Evolutionary conservation across 2,797 vertebrate species (phyloP).

Genomic region (Acanthurus leucopareius): DNA sequence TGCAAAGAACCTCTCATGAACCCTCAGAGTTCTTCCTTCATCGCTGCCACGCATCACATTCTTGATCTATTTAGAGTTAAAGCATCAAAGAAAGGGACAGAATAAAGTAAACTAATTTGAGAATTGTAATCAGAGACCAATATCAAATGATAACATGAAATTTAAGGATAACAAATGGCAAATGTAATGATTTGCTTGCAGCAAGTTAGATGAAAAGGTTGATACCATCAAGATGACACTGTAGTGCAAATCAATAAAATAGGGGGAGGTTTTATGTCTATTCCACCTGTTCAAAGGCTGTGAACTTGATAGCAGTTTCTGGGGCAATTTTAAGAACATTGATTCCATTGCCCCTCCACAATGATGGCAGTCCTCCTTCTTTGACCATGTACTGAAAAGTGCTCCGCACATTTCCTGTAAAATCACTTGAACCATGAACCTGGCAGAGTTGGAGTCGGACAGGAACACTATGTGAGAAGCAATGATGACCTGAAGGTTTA

Average conservation of each 20-base stretch:
- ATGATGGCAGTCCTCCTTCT: slow-evolving; percentile 84
- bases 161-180: background rate
- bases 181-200: background rate
- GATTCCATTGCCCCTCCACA: slow-evolving; percentile 92
- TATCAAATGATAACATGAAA: background rate
- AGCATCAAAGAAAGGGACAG: background rate
- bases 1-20: slow-evolving; percentile 93
- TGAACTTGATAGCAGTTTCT: slow-evolving; percentile 92
- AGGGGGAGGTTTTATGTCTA: background rate
- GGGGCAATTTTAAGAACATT: slow-evolving; percentile 94
- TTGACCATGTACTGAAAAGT: slow-evolving; percentile 85
- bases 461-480: background rate
- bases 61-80: slow-evolving; percentile 80
- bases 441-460: slow-evolving; percentile 45
- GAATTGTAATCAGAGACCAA: background rate
- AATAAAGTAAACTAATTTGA: background rate
- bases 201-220: background rate
- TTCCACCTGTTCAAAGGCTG: slow-evolving; percentile 90
- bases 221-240: background rate
- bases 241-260: background rate
- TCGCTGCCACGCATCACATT: slow-evolving; percentile 74
- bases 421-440: slow-evolving; percentile 82
- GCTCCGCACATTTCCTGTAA: slow-evolving; percentile 82
- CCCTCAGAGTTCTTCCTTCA: slow-evolving; percentile 85
- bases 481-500: background rate